Conservation (phyloP, 2,113 vertebrate species). For the Nyctereutes procyonoides region DNA sequence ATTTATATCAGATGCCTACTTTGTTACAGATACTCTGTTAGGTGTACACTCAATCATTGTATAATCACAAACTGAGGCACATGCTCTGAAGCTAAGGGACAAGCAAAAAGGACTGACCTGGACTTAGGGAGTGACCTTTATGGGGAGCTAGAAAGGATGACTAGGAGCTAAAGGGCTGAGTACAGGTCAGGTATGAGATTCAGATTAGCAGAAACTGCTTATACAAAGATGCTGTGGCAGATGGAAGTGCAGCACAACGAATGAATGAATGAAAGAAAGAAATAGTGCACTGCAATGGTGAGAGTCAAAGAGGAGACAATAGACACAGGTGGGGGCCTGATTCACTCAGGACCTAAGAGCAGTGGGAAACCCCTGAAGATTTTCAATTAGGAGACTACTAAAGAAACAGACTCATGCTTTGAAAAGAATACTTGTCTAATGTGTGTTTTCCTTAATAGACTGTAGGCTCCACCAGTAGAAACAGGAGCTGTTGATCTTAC, state of each 20-base stretch:
- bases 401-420: background rate
- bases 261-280: background rate
- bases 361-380: background rate
- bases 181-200: background rate
- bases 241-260: background rate
- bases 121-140: background rate
- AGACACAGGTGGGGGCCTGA: background rate
- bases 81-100: background rate
- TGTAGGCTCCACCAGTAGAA: background rate
- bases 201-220: background rate
- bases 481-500: background rate
- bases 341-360: background rate
- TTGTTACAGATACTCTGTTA: constrained; percentile 5
- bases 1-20: background rate
- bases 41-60: background rate
- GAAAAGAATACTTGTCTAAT: background rate
- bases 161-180: background rate
- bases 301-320: background rate
- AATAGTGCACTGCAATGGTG: background rate
- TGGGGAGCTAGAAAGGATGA: background rate
- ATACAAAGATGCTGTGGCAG: background rate
- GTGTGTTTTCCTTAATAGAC: background rate
- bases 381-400: background rate
- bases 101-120: background rate
- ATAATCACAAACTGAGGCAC: background rate